Percentiles rank a stretch among this genome's conserved stretches.
phyloP scores from a whole-genome alignment of 2,888 invertebrate genomes.

The Brenthis daphne region DNA sequence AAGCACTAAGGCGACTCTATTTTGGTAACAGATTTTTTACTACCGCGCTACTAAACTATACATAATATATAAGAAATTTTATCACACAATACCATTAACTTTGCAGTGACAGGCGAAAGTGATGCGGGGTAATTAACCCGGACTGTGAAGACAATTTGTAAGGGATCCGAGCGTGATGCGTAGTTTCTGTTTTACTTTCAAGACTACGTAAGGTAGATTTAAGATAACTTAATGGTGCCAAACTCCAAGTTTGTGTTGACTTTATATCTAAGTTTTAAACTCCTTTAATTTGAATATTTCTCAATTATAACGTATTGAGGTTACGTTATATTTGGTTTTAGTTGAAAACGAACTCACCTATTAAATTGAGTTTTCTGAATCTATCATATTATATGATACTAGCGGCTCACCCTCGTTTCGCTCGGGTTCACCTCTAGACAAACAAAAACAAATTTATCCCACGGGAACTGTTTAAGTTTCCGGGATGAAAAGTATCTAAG shows the following conservation, averaged over 20 bases:
- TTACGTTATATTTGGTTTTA: neutral
- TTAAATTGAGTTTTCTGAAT: no score
- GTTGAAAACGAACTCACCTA: neutral
- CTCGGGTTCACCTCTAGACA: no score
- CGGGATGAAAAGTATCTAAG: no score
- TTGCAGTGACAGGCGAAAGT: neutral
- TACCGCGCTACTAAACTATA: neutral
- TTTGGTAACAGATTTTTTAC: neutral
- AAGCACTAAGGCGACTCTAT: no score
- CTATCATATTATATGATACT: no score
- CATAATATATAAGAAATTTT: neutral
- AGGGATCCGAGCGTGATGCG: conserved; percentile 8
- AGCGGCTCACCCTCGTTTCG: no score
- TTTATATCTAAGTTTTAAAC: neutral
- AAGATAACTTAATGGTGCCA: conserved; percentile 9
- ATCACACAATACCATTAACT: conserved; percentile 1
- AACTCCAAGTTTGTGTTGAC: conserved; percentile 1
- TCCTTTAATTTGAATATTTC: conserved; percentile 6
- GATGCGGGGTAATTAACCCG: conserved; percentile 22
- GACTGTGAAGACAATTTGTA: conserved; percentile 15
- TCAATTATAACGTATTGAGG: neutral
- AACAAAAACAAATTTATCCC: no score
- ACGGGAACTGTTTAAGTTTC: no score
- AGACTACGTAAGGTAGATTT: conserved; percentile 7
- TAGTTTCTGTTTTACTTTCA: conserved; percentile 17